Base-by-base conservation (phyloP, 2,797 vertebrate genomes). In the Acipenser transmontanus region DNA sequence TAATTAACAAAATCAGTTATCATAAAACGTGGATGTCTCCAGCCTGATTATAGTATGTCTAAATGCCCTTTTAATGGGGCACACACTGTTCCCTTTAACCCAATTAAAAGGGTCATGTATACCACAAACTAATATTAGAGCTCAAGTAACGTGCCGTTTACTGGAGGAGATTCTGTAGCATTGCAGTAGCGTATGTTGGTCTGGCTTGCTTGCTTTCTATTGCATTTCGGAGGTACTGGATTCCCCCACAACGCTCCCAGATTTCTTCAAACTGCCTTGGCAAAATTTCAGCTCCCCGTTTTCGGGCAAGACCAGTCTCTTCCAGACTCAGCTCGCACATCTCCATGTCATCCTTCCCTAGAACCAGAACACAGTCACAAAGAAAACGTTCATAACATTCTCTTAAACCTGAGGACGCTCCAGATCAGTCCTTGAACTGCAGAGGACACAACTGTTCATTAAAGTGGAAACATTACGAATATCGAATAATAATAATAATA, bases 251-350 rank as follows among this genome's bases (percentile, higher is more conserved):
- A 76, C 94, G 94, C 70, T 99, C 96, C 97, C 97, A 99, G 78
- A 97, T 91, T 71, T 99, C 97, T 82, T 99, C 97, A 7, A 94
- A 99, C 85, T 97, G 95, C 7, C 95, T 87, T 0, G 93, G 85
- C 17, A 99, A 87, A 77, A 99, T 97, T 84, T 99, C 97, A 0
- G 97, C 97, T 0, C 97, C 97, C 0, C 95, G 83, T 80, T 99
- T 99, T 57, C 96, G 85, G 8, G 96, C 94, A 75, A 99, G 88
- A 9, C 97, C 97, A 6, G 97, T 99, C 86, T 98, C 97, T 74
- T 99, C 95, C 59, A 99, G 93, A 66, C 91, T 97, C 73, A 99
- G 86, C 91, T 99, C 97, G 1, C 97, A 99, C 97, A 99, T 99
- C 85, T 99, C 97, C 92, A 98, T 95, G 73, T 99, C 97, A 63